Conservation (phyloP, 2,113 vertebrate species). For the Coreoperca whiteheadi region DNA sequence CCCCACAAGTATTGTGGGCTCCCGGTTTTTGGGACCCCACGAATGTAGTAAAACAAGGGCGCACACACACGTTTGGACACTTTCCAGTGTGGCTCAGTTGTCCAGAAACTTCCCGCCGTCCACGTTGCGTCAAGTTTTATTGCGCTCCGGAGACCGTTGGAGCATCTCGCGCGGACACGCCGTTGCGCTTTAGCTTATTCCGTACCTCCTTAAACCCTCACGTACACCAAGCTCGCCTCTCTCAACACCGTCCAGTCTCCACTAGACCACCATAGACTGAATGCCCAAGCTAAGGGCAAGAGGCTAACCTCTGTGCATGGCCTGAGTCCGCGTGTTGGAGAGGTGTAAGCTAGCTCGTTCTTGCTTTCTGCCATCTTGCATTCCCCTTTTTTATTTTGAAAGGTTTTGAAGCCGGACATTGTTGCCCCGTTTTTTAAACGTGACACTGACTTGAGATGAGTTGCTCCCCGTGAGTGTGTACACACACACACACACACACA, state of each 20-base stretch:
- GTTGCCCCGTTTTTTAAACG: neutral
- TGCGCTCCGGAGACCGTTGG: neutral
- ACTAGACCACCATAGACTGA: neutral
- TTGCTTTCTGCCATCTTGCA: slow-evolving; percentile 40
- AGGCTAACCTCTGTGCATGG: slow-evolving; percentile 62
- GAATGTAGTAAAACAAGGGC: no score
- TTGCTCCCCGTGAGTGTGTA: neutral
- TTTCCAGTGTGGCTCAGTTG: slow-evolving; percentile 2
- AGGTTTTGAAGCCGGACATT: neutral
- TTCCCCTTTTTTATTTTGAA: neutral
- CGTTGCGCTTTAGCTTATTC: slow-evolving; percentile 3
- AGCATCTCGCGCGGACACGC: slow-evolving; percentile 19
- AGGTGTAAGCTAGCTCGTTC: slow-evolving; percentile 1
- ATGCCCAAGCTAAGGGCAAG: slow-evolving; percentile 36
- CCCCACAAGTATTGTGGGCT: no score
- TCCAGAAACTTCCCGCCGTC: slow-evolving; percentile 35
- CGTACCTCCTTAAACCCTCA: neutral
- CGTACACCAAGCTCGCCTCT: neutral
- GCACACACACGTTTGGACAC: neutral
- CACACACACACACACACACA: neutral
- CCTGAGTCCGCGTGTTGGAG: neutral
- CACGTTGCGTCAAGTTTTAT: slow-evolving; percentile 30
- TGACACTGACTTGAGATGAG: neutral
- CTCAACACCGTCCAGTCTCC: neutral
- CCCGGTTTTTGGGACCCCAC: no score